Base-by-base conservation (phyloP, 2,113 vertebrate genomes). In the Psilopsiagon aymara region DNA sequence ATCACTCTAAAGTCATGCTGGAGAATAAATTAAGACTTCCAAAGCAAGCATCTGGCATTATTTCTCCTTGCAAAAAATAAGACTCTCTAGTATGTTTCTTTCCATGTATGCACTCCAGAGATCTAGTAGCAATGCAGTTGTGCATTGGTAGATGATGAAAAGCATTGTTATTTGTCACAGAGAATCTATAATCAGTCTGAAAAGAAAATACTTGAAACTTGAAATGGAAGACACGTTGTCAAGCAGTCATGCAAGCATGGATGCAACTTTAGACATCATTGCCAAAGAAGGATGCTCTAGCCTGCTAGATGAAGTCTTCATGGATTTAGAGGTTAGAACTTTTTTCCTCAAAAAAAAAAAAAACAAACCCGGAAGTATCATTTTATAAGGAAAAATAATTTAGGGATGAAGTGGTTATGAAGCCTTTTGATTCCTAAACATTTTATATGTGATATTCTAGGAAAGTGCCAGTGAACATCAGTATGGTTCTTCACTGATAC, bases 241-340 rank as follows among this genome's bases (percentile, higher is more conserved):
- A 60, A 92, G 92, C 93, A 99, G 98, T 51, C 99, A 99, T 11
- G 96, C 98, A 4, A 97, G 97, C 82, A 99, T 99, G 71, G 99
- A 99, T 76, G 98, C 97, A 71, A 98, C 98, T 9, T 97, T 99
- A 71, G 98, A 98, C 6, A 94, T 98, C 79, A 99, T 99, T 90
- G 99, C 99, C n/a, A 99, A 98, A 93, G 99, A 99, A 59, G 99
- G 99, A 67, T 99, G 99, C 44, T 96, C 98, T 97, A 99, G 99
- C 95, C 97, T 99, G 28, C 94, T 99, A 80, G 99, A 99, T 82
- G 99, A 99, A 97, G 99, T 99, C 92, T 99, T 99, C 96, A 97
- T 99, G 39, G 99, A 99, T 96, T 98, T 99, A 70, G 99, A 99
- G 97, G 99, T 99, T 94, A 94, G 80, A 69, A 82, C 11, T 44